Percentiles rank a stretch among this genome's conserved stretches.
phyloP scores from a whole-genome alignment of 2,113 vertebrate species.

The Oxygymnocypris stewartii region DNA sequence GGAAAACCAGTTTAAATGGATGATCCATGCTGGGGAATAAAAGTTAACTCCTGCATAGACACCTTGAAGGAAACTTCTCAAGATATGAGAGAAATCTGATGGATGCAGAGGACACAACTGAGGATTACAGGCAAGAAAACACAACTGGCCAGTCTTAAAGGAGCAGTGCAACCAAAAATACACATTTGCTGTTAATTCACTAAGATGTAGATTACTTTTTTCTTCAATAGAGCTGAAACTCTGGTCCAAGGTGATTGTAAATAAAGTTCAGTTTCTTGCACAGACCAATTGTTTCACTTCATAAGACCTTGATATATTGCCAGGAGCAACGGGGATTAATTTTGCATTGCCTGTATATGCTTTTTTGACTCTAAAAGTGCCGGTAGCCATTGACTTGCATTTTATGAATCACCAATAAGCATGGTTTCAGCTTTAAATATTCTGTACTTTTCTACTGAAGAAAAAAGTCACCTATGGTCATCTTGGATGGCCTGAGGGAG shows the following conservation, averaged over 20 bases:
- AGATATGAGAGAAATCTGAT: not conserved
- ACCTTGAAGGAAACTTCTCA: not conserved
- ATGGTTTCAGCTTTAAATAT: not conserved
- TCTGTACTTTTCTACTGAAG: not conserved
- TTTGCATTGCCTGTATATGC: not conserved
- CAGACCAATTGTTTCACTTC: too few species aligned
- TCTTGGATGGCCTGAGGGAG: not conserved
- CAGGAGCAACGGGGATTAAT: not conserved
- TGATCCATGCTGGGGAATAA: not conserved
- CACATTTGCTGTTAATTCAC: not conserved
- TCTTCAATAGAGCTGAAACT: not conserved
- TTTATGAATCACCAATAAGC: not conserved
- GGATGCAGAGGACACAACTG: conserved; percentile 23
- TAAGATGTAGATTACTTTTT: not conserved
- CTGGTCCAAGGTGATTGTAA: not conserved
- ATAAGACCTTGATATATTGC: not conserved
- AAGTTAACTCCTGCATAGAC: not conserved
- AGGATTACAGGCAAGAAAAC: not conserved
- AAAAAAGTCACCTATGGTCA: not conserved
- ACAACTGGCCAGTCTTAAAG: not conserved
- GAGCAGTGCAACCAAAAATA: not conserved
- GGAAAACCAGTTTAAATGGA: conserved; percentile 36
- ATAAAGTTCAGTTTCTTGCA: too few species aligned
- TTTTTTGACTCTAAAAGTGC: not conserved
- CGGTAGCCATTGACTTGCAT: not conserved